Conservation (phyloP, 2,888 invertebrate species). For the Orgyia antiqua region DNA sequence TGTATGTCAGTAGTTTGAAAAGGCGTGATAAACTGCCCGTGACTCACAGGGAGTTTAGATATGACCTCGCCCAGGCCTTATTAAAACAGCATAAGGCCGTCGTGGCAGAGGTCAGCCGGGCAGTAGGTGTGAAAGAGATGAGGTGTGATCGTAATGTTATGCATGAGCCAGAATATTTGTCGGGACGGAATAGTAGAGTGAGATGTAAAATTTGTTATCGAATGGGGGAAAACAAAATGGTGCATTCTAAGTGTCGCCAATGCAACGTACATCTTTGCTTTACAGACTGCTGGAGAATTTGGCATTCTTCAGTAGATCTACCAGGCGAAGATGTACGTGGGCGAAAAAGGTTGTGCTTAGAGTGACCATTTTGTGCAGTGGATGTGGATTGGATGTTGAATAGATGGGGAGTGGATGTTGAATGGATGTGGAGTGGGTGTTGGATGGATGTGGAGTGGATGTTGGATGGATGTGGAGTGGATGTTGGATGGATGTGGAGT, state of each 20-base stretch:
- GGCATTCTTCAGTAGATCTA: not conserved
- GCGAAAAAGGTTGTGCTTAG: too few relatives aligned
- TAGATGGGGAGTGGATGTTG: too few relatives aligned
- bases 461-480: too few relatives aligned
- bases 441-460: too few relatives aligned
- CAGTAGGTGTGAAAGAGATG: not conserved
- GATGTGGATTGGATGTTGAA: too few relatives aligned
- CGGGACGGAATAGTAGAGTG: constrained; percentile 2
- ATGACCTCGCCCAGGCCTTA: constrained; percentile 7
- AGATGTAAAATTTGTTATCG: constrained; percentile 6
- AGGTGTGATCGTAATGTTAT: constrained; percentile 10
- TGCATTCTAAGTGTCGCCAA: not conserved
- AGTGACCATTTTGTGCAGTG: too few relatives aligned
- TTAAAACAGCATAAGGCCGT: constrained; percentile 2
- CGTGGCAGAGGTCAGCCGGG: not conserved
- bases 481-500: too few relatives aligned
- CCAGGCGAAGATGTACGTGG: not conserved
- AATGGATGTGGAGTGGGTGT: too few relatives aligned
- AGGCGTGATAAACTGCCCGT: constrained; percentile 2
- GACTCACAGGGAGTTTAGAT: constrained; percentile 12
- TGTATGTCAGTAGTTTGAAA: constrained; percentile 7
- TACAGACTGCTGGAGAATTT: not conserved
- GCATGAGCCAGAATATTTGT: constrained; percentile 7
- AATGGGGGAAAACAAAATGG: constrained; percentile 3
- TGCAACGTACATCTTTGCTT: constrained; percentile 1